Percentiles rank a stretch among this genome's conserved stretches.
Conservation (phyloP, 2,113 vertebrate genomes). For the Larimichthys crocea region DNA sequence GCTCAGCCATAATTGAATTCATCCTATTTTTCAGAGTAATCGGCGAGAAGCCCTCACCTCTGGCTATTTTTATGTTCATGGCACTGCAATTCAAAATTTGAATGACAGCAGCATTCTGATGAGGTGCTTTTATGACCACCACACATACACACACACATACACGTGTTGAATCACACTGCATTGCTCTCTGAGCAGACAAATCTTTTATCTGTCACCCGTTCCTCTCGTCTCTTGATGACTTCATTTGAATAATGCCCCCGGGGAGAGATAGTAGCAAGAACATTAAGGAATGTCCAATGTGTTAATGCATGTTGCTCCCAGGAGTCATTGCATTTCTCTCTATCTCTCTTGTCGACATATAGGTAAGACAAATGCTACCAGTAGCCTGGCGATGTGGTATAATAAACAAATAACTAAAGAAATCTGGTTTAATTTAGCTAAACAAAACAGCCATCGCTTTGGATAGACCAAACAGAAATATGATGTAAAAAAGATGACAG, state of each 20-base stretch:
- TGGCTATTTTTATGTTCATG: constrained; percentile 60
- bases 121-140: constrained; percentile 43
- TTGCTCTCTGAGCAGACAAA: constrained; percentile 23
- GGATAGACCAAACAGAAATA: neutral
- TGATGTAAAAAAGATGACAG: neutral
- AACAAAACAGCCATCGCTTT: neutral
- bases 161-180: constrained; percentile 38
- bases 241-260: constrained; percentile 57
- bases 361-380: neutral
- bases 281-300: constrained; percentile 35
- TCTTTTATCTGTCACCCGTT: constrained; percentile 45
- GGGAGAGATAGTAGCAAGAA: constrained; percentile 21
- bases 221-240: constrained; percentile 35
- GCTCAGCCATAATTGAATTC: constrained; percentile 73
- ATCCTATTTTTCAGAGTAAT: constrained; percentile 58
- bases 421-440: constrained; percentile 11
- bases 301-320: constrained; percentile 7
- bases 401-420: neutral
- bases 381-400: neutral
- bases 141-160: constrained; percentile 4
- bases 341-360: constrained; percentile 4
- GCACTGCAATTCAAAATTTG: constrained; percentile 63
- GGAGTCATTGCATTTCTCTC: constrained; percentile 16
- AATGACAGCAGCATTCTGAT: constrained; percentile 68
- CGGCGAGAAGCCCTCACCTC: constrained; percentile 47